These are phyloP conservation scores for Brachystomella parvula DNA, from an alignment of 1,140 invertebrate genomes.

Conservation along the genomic window DNA sequence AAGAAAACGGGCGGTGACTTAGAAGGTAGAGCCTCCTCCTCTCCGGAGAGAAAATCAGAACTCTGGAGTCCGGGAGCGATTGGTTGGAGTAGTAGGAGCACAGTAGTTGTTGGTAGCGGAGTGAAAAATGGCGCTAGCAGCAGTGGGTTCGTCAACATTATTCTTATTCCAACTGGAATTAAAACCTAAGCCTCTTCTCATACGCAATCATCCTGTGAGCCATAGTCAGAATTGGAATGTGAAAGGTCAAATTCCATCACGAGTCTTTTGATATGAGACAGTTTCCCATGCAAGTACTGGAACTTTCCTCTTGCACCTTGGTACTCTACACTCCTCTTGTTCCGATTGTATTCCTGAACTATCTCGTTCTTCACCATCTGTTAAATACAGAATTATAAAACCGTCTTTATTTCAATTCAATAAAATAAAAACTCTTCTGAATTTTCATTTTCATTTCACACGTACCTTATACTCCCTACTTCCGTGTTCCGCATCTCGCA, in stretches of 20 bases:
- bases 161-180: neutral
- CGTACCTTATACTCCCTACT: constrained; percentile 50
- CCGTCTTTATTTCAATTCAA: neutral
- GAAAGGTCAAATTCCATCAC: constrained; percentile 59
- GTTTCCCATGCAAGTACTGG: constrained; percentile 77
- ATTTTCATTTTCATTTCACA: constrained; percentile 11
- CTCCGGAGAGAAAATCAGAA: neutral
- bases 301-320: constrained; percentile 64
- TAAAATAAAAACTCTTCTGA: constrained; percentile 8
- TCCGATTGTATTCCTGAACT: constrained; percentile 66
- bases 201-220: neutral
- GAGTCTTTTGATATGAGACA: constrained; percentile 79
- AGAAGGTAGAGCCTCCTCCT: neutral
- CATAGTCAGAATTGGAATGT: neutral
- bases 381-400: constrained; percentile 38
- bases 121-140: constrained; percentile 1
- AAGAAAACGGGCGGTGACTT: neutral
- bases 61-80: neutral
- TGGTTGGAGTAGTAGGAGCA: neutral
- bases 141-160: neutral
- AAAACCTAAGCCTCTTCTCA: no score
- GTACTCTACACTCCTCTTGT: constrained; percentile 63
- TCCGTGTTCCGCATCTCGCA: constrained; percentile 50
- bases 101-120: neutral
- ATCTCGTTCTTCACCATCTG: constrained; percentile 67